Conservation (phyloP, 1,140 invertebrate species). For the Pantala flavescens region DNA sequence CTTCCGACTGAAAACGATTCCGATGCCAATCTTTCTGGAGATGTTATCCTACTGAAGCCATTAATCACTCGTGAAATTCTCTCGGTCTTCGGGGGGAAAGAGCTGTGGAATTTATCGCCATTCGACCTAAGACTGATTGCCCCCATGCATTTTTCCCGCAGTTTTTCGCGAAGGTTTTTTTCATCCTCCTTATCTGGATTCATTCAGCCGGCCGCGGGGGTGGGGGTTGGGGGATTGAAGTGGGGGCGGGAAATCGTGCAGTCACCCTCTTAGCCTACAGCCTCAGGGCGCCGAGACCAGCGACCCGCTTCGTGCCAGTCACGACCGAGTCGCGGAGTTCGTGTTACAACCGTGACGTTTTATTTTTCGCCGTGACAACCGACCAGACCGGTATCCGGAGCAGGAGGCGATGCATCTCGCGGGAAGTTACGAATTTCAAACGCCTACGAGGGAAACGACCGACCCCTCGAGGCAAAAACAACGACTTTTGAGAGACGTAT, state of each 20-base stretch:
- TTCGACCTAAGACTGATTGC: not conserved
- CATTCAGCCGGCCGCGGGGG: not conserved
- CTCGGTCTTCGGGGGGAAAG: not conserved
- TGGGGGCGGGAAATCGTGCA: not conserved
- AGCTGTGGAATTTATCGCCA: not conserved
- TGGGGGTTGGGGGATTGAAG: not conserved
- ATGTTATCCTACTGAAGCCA: not conserved
- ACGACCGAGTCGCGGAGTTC: not conserved
- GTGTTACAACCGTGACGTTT: constrained; percentile 5
- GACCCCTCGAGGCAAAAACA: too few relatives aligned
- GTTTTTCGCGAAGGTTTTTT: not conserved
- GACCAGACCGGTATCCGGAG: not conserved
- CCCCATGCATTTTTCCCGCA: not conserved
- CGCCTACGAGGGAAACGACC: too few relatives aligned
- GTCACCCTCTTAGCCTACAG: not conserved
- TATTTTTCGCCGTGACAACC: not conserved
- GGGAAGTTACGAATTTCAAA: not conserved
- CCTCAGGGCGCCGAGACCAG: not conserved
- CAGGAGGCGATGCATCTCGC: not conserved
- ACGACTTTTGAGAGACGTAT: too few relatives aligned
- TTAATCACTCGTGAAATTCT: constrained; percentile 8
- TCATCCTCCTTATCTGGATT: not conserved
- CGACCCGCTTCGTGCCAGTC: not conserved
- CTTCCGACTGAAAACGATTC: not conserved
- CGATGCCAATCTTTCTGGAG: not conserved